phyloP scores from a whole-genome alignment of 2,888 invertebrate species.

The Stenoptilia bipunctidactyla region DNA sequence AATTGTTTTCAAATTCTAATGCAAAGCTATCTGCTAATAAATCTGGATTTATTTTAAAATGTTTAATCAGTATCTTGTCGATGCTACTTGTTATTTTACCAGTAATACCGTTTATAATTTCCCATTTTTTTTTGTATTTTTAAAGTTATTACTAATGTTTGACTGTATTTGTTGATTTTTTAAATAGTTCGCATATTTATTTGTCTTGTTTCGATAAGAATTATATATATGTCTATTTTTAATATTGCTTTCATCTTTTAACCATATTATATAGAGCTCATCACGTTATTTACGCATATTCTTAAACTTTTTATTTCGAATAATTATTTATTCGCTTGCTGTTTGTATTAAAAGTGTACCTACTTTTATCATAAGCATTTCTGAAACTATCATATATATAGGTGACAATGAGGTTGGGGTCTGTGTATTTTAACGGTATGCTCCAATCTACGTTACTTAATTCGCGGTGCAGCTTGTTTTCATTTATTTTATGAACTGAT shows the following conservation, averaged over 20 bases:
- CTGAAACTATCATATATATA: slow-evolving; percentile 3
- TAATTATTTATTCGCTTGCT: slow-evolving; percentile 5
- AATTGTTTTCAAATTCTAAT: slow-evolving; percentile 2
- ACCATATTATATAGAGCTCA: slow-evolving; percentile 6
- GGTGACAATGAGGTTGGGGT: slow-evolving; percentile 4
- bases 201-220: slow-evolving; percentile 10
- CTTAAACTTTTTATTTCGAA: slow-evolving; percentile 3
- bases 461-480: not conserved
- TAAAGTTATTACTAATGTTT: slow-evolving; percentile 8
- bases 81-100: slow-evolving; percentile 8
- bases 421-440: not conserved
- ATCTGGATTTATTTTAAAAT: not conserved
- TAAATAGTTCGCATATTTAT: slow-evolving; percentile 5
- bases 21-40: slow-evolving; percentile 5
- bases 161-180: slow-evolving; percentile 7
- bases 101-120: slow-evolving; percentile 7
- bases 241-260: slow-evolving; percentile 2
- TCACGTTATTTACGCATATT: slow-evolving; percentile 8
- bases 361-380: slow-evolving; percentile 1
- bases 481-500: not conserved
- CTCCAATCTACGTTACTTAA: slow-evolving; percentile 5
- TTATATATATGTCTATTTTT: slow-evolving; percentile 9
- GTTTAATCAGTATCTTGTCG: slow-evolving; percentile 5
- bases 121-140: slow-evolving; percentile 9
- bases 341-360: not conserved